Conservation (phyloP, 2,113 vertebrate species). For the Tupaia chinensis region DNA sequence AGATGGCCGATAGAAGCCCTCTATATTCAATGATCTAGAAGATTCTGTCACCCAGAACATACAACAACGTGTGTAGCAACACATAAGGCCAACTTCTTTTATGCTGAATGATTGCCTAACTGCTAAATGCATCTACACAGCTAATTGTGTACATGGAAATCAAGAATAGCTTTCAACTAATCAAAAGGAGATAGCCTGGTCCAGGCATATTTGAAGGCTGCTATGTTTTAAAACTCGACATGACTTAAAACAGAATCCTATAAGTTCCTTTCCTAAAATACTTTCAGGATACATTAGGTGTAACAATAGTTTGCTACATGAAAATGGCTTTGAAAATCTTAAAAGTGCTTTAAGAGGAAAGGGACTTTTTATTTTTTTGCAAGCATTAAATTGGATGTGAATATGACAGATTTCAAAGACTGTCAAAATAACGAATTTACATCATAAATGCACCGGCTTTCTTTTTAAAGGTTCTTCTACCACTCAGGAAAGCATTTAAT, state of each 20-base stretch:
- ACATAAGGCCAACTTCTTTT: not conserved
- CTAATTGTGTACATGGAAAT: constrained; percentile 87
- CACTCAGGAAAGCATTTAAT: constrained; percentile 96
- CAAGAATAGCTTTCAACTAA: constrained; percentile 86
- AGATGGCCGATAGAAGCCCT: not conserved
- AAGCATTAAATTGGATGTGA: constrained; percentile 95
- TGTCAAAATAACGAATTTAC: constrained; percentile 97
- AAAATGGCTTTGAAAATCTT: constrained; percentile 92
- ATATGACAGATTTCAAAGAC: constrained; percentile 94
- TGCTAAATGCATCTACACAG: constrained; percentile 65
- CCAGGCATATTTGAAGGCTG: constrained; percentile 89
- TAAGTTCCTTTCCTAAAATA: constrained; percentile 90
- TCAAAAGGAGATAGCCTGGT: constrained; percentile 81
- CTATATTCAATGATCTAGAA: not conserved
- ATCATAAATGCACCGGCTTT: constrained; percentile 94
- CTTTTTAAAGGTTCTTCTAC: constrained; percentile 94
- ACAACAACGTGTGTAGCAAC: not conserved
- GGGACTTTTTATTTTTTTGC: constrained; percentile 86
- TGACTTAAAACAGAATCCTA: constrained; percentile 91
- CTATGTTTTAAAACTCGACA: constrained; percentile 90
- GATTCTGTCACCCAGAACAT: not conserved
- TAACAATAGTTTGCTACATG: constrained; percentile 92
- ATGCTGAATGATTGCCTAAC: constrained; percentile 37
- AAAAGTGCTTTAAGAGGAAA: constrained; percentile 91
- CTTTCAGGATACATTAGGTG: constrained; percentile 91